Conservation (phyloP, 2,113 vertebrate species). For the Cyphomyrus discorhynchus region DNA sequence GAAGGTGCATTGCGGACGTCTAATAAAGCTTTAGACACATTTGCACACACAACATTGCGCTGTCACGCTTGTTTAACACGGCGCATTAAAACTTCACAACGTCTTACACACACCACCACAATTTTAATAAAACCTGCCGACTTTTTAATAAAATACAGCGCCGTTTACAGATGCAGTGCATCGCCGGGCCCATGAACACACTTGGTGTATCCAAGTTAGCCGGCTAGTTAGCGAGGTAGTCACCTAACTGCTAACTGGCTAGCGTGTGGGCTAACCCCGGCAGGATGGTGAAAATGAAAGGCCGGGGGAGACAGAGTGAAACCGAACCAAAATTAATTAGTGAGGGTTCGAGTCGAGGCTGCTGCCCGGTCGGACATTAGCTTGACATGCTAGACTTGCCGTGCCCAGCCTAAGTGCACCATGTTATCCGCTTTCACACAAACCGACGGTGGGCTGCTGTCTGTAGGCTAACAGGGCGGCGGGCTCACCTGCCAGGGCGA, state of each 20-base stretch:
- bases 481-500: slow-evolving; percentile 89
- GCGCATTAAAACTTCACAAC: neutral
- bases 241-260: neutral
- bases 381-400: neutral
- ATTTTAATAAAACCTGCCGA: neutral
- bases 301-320: neutral
- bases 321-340: neutral
- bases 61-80: neutral
- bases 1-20: neutral
- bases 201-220: neutral
- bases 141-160: neutral
- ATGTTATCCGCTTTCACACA: neutral
- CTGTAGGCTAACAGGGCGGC: neutral
- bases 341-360: neutral
- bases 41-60: neutral
- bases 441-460: neutral
- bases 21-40: neutral
- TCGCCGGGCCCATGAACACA: neutral
- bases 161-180: neutral
- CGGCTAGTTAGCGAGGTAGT: neutral
- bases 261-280: neutral
- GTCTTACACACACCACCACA: neutral
- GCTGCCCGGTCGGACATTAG: neutral
- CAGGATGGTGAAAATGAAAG: neutral
- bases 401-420: neutral